A percentile compares a stretch with the other conserved stretches of the same genome.
Conservation (phyloP, 2,888 invertebrate genomes). For the Diaphora mendica region DNA sequence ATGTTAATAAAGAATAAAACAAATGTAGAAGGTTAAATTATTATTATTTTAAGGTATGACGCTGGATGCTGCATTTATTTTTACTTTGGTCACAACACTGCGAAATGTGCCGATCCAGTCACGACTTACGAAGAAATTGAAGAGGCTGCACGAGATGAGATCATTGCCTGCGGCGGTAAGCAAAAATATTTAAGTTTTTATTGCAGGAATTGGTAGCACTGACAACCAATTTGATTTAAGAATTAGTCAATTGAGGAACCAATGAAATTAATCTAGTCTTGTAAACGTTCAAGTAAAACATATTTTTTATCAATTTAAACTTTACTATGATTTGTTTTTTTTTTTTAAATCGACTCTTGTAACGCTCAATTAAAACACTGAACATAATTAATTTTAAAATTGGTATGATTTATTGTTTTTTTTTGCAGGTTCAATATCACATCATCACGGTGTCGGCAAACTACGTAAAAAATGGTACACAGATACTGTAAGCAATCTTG, state of each 20-base stretch:
- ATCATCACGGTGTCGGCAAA: constrained; percentile 99
- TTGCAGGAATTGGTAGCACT: constrained; percentile 1
- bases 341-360: constrained; percentile 12
- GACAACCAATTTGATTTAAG: background rate
- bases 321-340: background rate
- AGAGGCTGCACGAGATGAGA: constrained; percentile 95
- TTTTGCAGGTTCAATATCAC: constrained; percentile 92
- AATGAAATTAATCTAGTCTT: background rate
- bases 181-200: background rate
- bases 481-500: constrained; percentile 93
- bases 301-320: background rate
- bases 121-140: constrained; percentile 95
- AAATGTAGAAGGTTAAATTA: background rate
- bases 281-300: constrained; percentile 20
- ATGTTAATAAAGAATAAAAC: background rate
- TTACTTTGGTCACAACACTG: constrained; percentile 94
- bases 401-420: background rate
- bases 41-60: constrained; percentile 88
- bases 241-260: background rate
- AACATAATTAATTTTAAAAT: too few species aligned
- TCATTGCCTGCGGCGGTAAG: constrained; percentile 93
- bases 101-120: constrained; percentile 89
- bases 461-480: constrained; percentile 95
- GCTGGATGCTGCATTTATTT: constrained; percentile 98
- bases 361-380: constrained; percentile 20